A percentile compares a stretch with the other conserved stretches of the same genome.
These are phyloP conservation scores for Oscheius onirici DNA, from an alignment of 2,888 invertebrate genomes.

Conservation along the genomic window DNA sequence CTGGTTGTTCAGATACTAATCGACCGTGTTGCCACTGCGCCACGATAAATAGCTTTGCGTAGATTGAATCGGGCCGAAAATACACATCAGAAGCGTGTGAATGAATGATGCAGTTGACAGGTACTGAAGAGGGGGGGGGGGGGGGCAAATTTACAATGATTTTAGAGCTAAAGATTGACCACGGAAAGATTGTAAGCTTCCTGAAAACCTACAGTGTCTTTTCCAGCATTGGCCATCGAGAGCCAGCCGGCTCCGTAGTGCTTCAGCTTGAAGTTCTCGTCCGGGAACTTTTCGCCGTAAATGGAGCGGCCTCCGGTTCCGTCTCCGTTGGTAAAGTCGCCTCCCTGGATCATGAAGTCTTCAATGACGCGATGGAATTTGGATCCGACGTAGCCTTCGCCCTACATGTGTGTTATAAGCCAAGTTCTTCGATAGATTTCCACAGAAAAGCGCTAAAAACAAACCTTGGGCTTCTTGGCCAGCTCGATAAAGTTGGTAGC, in stretches of 20 bases:
- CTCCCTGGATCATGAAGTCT: conserved; percentile 87
- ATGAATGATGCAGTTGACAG: no score
- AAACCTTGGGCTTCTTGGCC: conserved; percentile 75
- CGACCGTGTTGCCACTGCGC: no score
- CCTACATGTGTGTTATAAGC: conserved; percentile 36
- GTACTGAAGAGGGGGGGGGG: no score
- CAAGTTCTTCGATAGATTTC: no score
- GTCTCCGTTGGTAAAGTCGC: conserved; percentile 72
- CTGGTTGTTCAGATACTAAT: no score
- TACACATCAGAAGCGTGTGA: no score
- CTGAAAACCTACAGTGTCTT: conserved; percentile 72
- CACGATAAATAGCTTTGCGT: no score
- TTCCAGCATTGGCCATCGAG: conserved; percentile 85
- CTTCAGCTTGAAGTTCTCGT: conserved; percentile 63
- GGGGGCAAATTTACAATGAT: no score
- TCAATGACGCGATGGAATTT: conserved; percentile 86
- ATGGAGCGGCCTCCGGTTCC: conserved; percentile 72
- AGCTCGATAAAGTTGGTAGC: conserved; percentile 86
- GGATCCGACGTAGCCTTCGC: conserved; percentile 79
- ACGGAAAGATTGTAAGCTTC: no score
- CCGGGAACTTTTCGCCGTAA: conserved; percentile 72
- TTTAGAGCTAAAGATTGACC: no score
- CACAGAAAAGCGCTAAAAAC: not conserved
- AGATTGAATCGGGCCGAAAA: no score
- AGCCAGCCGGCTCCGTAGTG: conserved; percentile 79